Base-by-base conservation (phyloP, 2,113 vertebrate species). In the Synodontis membranacea region DNA sequence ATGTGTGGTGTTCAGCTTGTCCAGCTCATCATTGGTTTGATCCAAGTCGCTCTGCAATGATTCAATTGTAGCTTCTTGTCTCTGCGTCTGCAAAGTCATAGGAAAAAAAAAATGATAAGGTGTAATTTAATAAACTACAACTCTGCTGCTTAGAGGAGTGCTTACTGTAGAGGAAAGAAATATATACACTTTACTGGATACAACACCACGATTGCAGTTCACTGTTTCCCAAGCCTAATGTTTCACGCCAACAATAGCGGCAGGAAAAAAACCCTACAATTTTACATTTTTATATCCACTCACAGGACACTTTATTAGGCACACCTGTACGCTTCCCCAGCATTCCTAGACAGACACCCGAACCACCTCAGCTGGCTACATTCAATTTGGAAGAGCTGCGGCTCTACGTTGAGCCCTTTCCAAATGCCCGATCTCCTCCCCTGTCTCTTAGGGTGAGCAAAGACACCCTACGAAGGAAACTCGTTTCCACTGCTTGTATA, bases 1-100 rank as follows among this genome's bases (percentile, higher is more conserved):
- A 90, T 97, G 96, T 64, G 94, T 93, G 0, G 92, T 90, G 84
- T 98, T 98, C 1, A 98, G 85, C 75, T 96, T 96, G 89, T 97
- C 96, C 80, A 98, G 95, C 88, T 98, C 97, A 86, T 98, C 97
- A 0, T 95, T 96, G 0, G 96, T 96, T 93, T 97, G 97, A 48
- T 96, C 96, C 44, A 98, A 92, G 46, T 97, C 97, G 8, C 92
- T 90, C 78, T 96, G 96, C 79, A 97, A 91, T 0, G 90, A 92
- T 86, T 96, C 95, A 39, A 97, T 92, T 23, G 91, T 28, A 0
- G 85, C 90, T 62, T 97, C 97, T 89, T 97, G 97, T 70, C 96
- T 96, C 85, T 94, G 94, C 5, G 89, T 88, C 96, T 96, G 52
- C 90, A 39, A 91, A 87, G 70, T 39, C 88, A 79, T 5, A 86